Evolutionary conservation across 2,888 invertebrate species (phyloP).

Genomic region (Machimus atricapillus): DNA sequence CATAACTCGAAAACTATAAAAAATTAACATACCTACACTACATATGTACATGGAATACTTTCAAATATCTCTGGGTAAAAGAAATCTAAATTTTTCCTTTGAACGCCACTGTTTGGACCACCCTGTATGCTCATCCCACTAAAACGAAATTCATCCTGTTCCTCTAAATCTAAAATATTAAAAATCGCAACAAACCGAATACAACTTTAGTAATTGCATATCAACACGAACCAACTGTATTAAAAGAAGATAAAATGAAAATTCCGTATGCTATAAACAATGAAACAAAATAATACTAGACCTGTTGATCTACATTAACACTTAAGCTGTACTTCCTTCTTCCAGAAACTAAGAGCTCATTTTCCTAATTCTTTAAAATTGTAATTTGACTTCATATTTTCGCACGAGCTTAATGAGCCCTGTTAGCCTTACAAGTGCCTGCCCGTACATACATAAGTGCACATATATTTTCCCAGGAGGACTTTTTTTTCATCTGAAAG

Average conservation of each 20-base stretch:
- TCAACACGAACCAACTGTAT: too few relatives aligned
- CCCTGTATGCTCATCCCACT: too few relatives aligned
- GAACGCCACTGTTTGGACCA: too few relatives aligned
- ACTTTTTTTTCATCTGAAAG: not conserved
- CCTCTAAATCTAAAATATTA: too few relatives aligned
- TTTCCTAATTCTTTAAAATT: not conserved
- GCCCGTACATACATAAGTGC: not conserved
- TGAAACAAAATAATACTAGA: not conserved
- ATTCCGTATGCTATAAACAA: not conserved
- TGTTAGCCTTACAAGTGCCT: not conserved
- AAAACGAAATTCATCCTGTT: too few relatives aligned
- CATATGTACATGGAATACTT: too few relatives aligned
- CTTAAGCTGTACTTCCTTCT: not conserved
- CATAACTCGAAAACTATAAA: too few relatives aligned
- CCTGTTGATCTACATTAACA: not conserved
- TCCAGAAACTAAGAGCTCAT: not conserved
- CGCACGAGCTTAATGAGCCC: not conserved
- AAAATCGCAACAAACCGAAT: too few relatives aligned
- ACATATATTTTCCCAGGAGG: not conserved
- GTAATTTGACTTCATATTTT: not conserved
- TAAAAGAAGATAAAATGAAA: not conserved
- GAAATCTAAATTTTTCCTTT: too few relatives aligned
- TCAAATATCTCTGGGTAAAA: too few relatives aligned
- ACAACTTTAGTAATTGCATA: too few relatives aligned
- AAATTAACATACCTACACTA: too few relatives aligned